phyloP scores from a whole-genome alignment of 2,113 vertebrate species.

The Anseranas semipalmata region DNA sequence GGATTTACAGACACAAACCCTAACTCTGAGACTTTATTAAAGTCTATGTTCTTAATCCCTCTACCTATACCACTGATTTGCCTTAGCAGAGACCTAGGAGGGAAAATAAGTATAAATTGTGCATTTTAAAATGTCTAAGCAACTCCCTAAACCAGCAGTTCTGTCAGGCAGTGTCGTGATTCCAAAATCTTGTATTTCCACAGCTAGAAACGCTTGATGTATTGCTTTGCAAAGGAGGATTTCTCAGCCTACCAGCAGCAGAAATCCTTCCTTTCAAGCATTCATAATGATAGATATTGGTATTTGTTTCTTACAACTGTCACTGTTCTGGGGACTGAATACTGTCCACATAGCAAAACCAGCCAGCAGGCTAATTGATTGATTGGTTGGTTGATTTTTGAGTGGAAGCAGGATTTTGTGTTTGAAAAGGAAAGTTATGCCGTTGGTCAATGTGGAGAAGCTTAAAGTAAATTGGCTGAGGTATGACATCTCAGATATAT shows the following conservation, averaged over 20 bases:
- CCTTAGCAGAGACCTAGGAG: not conserved
- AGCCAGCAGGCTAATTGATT: not conserved
- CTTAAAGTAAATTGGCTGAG: constrained; percentile 21
- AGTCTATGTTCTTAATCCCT: not conserved
- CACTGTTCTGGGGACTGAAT: not conserved
- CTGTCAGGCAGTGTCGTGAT: not conserved
- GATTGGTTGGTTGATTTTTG: not conserved
- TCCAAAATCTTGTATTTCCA: not conserved
- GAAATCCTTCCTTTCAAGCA: not conserved
- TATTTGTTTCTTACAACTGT: constrained; percentile 1
- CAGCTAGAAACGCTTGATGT: not conserved
- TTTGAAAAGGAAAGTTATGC: constrained; percentile 9
- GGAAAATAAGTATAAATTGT: not conserved
- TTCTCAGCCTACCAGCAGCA: not conserved
- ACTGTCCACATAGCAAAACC: not conserved
- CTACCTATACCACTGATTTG: not conserved
- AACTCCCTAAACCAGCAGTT: not conserved
- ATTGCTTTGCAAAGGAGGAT: not conserved
- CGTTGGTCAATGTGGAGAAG: not conserved
- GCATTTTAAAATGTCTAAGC: not conserved
- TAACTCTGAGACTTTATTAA: not conserved
- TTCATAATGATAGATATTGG: not conserved
- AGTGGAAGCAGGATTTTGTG: not conserved
- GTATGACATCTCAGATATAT: not conserved
- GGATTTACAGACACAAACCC: not conserved